Percentiles rank a stretch among this genome's conserved stretches.
phyloP scores from a whole-genome alignment of 1,140 invertebrate species.

The Drosophila littoralis region DNA sequence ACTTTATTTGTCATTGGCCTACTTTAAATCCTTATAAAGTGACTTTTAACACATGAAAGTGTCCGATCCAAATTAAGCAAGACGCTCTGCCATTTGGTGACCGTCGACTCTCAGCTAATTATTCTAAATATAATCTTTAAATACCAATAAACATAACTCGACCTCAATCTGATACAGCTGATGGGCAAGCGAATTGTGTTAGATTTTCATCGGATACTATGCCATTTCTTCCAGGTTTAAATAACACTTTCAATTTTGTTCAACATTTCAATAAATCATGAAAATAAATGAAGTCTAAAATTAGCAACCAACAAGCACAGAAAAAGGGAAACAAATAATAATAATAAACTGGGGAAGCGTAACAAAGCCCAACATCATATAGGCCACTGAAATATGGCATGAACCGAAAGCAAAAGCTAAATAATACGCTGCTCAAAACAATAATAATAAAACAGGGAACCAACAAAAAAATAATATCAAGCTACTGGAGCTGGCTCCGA shows the following conservation, averaged over 20 bases:
- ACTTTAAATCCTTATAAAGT: too few species aligned
- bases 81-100: too few species aligned
- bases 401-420: constrained; percentile 64
- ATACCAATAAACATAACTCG: background rate
- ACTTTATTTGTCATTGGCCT: too few species aligned
- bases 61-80: too few species aligned
- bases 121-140: too few species aligned
- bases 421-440: constrained; percentile 70
- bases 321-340: constrained; percentile 70
- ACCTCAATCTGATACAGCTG: background rate
- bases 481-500: background rate
- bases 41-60: too few species aligned
- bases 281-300: constrained; percentile 80
- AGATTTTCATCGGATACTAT: background rate
- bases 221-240: background rate
- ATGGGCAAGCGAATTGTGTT: background rate
- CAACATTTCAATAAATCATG: constrained; percentile 69
- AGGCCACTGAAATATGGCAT: constrained; percentile 73
- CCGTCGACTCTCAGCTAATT: too few species aligned
- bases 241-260: background rate
- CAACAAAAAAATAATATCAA: background rate
- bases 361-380: constrained; percentile 56
- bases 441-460: constrained; percentile 70
- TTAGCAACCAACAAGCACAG: constrained; percentile 51
- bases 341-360: constrained; percentile 78